These are phyloP conservation scores for Barypeithes pellucidus DNA, from an alignment of 2,888 invertebrate species.

Conservation along the genomic window DNA sequence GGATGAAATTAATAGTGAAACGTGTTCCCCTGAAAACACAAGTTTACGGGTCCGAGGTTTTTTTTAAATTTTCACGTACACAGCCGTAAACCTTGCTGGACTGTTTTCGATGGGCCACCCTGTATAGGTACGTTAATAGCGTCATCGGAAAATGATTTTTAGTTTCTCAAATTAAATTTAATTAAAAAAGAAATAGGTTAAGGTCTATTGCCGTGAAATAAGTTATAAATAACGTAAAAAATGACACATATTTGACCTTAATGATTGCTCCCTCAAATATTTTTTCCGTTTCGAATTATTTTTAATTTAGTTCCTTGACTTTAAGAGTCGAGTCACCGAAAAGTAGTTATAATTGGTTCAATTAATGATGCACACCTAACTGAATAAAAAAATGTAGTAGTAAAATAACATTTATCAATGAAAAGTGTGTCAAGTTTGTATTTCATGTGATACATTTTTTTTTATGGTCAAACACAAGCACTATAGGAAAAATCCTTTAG, in stretches of 20 bases:
- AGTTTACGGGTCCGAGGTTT: too few relatives aligned
- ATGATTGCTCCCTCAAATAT: background rate
- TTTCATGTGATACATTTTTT: too few relatives aligned
- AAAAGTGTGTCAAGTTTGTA: background rate
- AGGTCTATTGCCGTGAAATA: background rate
- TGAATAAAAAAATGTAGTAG: background rate
- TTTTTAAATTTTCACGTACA: too few relatives aligned
- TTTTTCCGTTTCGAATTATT: background rate
- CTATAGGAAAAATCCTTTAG: too few relatives aligned
- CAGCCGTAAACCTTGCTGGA: too few relatives aligned
- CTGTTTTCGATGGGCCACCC: too few relatives aligned
- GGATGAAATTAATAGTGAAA: too few relatives aligned
- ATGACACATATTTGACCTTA: conserved; percentile 5
- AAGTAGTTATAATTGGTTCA: background rate
- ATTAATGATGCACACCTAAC: conserved; percentile 14
- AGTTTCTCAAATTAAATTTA: too few relatives aligned
- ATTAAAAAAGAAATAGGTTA: background rate
- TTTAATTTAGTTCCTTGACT: conserved; percentile 5
- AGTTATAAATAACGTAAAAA: background rate
- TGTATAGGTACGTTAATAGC: too few relatives aligned
- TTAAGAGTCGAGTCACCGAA: background rate
- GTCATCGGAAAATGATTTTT: too few relatives aligned
- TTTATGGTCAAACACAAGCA: too few relatives aligned
- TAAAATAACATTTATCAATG: background rate
- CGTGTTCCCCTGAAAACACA: too few relatives aligned